A percentile compares a stretch with the other conserved stretches of the same genome.
phyloP scores from a whole-genome alignment of 2,797 vertebrate species.

The Threskiornis aethiopicus region DNA sequence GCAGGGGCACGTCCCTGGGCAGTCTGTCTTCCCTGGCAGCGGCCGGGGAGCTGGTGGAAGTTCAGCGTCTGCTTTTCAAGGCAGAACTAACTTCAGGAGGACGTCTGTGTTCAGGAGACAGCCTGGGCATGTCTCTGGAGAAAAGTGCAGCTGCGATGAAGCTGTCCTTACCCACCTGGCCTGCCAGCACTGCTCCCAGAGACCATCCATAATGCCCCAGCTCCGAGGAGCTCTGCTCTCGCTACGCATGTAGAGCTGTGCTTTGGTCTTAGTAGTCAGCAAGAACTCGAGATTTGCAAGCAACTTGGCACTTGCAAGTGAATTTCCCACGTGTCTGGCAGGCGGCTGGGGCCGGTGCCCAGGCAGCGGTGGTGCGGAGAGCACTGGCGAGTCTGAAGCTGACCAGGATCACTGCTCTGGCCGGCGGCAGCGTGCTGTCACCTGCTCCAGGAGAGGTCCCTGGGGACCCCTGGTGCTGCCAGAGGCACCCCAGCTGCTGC shows the following conservation, averaged over 20 bases:
- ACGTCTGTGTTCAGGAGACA: background rate
- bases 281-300: background rate
- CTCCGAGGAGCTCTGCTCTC: background rate
- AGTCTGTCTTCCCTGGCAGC: background rate
- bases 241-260: rapidly evolving
- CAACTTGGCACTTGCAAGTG: background rate
- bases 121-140: background rate
- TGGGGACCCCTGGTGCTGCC: background rate
- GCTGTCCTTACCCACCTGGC: background rate
- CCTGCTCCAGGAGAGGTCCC: background rate
- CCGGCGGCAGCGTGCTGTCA: rapidly evolving
- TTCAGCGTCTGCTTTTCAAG: background rate
- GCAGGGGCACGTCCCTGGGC: background rate
- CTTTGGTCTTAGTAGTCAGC: background rate
- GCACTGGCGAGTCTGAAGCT: rapidly evolving
- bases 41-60: background rate
- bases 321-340: background rate
- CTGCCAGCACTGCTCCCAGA: background rate
- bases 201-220: rapidly evolving
- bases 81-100: background rate
- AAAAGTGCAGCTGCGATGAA: background rate
- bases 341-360: background rate
- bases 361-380: background rate
- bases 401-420: background rate
- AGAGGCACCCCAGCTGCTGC: background rate